Percentiles rank a stretch among this genome's conserved stretches.
Conservation (phyloP, 2,113 vertebrate genomes). For the Burhinus bistriatus region DNA sequence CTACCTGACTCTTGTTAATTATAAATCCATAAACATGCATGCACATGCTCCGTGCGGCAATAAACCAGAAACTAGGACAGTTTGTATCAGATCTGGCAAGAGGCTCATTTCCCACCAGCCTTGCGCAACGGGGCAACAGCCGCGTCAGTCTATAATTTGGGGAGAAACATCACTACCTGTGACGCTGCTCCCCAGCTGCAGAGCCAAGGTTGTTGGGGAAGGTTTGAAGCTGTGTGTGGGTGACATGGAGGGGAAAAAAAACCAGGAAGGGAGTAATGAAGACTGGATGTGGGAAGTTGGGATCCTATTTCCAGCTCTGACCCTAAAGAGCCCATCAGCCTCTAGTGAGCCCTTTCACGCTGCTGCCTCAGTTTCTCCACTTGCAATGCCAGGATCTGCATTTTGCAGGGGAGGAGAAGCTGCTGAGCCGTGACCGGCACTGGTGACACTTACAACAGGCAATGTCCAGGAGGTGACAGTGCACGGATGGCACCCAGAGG, state of each 20-base stretch:
- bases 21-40: slow-evolving; percentile 34
- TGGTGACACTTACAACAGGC: slow-evolving; percentile 86
- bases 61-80: slow-evolving; percentile 56
- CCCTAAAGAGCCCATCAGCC: not conserved
- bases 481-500: slow-evolving; percentile 92
- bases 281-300: not conserved
- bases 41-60: not conserved
- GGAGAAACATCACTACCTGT: not conserved
- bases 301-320: not conserved
- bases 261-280: not conserved
- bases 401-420: not conserved
- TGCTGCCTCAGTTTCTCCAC: not conserved
- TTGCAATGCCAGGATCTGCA: not conserved
- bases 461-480: slow-evolving; percentile 83
- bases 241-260: not conserved
- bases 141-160: not conserved
- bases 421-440: not conserved
- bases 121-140: slow-evolving; percentile 2
- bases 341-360: not conserved
- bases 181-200: not conserved
- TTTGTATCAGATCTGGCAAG: slow-evolving; percentile 63
- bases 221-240: not conserved
- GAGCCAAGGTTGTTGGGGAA: not conserved
- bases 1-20: slow-evolving; percentile 12
- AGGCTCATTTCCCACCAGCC: not conserved